Percentiles rank a stretch among this genome's conserved stretches.
These are phyloP conservation scores for Sinhomidia bicolor DNA, from an alignment of 2,888 invertebrate species.

Conservation along the genomic window DNA sequence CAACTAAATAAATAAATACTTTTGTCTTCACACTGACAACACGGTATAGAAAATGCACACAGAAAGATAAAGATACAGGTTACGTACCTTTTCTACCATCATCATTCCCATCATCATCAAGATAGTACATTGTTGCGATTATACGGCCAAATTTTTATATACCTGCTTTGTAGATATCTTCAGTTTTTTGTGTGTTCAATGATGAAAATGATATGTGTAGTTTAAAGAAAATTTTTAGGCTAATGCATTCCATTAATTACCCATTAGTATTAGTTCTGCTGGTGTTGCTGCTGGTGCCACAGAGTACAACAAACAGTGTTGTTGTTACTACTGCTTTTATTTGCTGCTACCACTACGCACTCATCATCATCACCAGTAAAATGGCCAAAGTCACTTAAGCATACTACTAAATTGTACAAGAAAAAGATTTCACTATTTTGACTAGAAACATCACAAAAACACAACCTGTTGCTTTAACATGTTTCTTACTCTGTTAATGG, in stretches of 20 bases:
- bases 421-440: conserved; percentile 47
- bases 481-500: conserved; percentile 55
- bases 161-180: background rate
- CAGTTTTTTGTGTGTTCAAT: background rate
- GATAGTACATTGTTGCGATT: too few species aligned
- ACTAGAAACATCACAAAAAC: conserved; percentile 22
- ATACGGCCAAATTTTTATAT: too few species aligned
- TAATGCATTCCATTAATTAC: conserved; percentile 67
- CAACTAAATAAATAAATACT: conserved; percentile 5
- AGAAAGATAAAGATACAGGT: background rate
- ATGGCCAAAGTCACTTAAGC: too few species aligned
- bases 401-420: background rate
- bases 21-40: background rate
- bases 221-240: conserved; percentile 45
- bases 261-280: conserved; percentile 57
- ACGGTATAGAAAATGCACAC: background rate
- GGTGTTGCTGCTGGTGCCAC: conserved; percentile 6
- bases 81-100: too few species aligned
- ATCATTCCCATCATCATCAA: too few species aligned
- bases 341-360: background rate
- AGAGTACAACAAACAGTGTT: conserved; percentile 15
- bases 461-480: conserved; percentile 61
- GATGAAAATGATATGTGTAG: conserved; percentile 28
- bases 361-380: background rate
- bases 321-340: background rate